Evolutionary conservation across 1,140 invertebrate species (phyloP), one percentile per base, ranked within the genome.

Genomic region (Saccostrea glomerata): DNA sequence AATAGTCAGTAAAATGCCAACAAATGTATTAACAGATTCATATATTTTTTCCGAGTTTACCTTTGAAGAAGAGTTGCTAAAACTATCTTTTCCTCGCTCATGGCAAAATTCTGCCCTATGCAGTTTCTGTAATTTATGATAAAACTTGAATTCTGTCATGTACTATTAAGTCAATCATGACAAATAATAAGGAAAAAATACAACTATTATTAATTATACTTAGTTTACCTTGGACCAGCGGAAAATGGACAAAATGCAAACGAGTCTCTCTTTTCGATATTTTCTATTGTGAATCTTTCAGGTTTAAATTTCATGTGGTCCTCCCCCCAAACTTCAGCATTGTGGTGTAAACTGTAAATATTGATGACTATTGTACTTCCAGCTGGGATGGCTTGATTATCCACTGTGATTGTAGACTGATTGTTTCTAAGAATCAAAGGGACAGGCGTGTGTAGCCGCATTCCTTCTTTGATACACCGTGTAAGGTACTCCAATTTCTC

Each of bases 351-450:
- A 58, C 88, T 87, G 84, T 92, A 93, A 47, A 94, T 91, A 84
- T 87, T 84, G 15, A 92, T 84, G 12, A 63, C 1, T 82, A 17
- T 92, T 85, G 12, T 82, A 0, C 90, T 91, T 25, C 92, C 94
- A 5, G 63, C 84, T 9, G 92, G 92, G 15, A 93, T 70, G 17
- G 77, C 89, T 12, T 87, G 83, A 0, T 91, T 93, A 23, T 93
- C 92, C 17, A 96, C 89, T 92, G 87, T 86, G n/a, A 91, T 83
- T 0, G 89, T 87, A 92, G 97, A 95, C 82, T 96, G 96, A 1
- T 97, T 92, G 88, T 96, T 94, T 90, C 97, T 95, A 2, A 97
- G 97, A 90, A 98, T 97, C n/a, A 97, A 94, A 0, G 97, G 97
- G 15, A 95, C 93, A 2, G 95, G 94, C n/a, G 94, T 91, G 88